These are phyloP conservation scores for Steatocranus sp. DNA, from an alignment of 2,797 vertebrate species.

Conservation along the genomic window DNA sequence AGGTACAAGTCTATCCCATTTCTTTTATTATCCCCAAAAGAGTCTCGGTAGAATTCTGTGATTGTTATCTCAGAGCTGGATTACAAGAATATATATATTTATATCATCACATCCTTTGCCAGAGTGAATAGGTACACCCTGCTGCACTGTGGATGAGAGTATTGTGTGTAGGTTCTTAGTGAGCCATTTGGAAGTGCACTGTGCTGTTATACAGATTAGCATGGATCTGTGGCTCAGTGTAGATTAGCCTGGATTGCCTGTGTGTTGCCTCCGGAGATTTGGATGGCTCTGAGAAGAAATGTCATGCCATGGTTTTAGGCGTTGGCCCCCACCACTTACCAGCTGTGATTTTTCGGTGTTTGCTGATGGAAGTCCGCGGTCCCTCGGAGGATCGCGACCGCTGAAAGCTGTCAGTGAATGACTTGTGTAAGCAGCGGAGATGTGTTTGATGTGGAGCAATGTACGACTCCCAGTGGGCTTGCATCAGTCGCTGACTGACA, in stretches of 20 bases:
- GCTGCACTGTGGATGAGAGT: background rate
- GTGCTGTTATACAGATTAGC: conserved; percentile 52
- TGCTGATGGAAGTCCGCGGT: conserved; percentile 35
- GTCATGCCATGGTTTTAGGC: conserved; percentile 49
- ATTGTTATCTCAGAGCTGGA: conserved; percentile 1
- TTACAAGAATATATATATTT: background rate
- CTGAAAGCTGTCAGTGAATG: conserved; percentile 48
- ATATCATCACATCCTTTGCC: background rate
- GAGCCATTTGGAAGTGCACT: conserved; percentile 26
- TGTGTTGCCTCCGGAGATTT: conserved; percentile 40
- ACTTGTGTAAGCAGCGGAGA: conserved; percentile 58
- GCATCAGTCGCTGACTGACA: conserved; percentile 62
- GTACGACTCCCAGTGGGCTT: conserved; percentile 38
- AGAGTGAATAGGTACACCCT: conserved; percentile 1
- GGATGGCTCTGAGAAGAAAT: conserved; percentile 48
- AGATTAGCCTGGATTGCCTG: conserved; percentile 58
- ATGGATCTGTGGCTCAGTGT: conserved; percentile 43
- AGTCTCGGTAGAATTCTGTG: background rate
- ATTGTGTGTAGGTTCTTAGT: conserved; percentile 17
- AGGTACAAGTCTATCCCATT: conserved; percentile 14
- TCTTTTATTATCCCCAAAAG: conserved; percentile 36
- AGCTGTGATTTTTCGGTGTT: conserved; percentile 45
- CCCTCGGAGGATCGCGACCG: conserved; percentile 16
- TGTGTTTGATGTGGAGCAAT: conserved; percentile 60
- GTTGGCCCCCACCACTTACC: conserved; percentile 18